phyloP scores from a whole-genome alignment of 2,113 vertebrate species.

The Clarias magur region DNA sequence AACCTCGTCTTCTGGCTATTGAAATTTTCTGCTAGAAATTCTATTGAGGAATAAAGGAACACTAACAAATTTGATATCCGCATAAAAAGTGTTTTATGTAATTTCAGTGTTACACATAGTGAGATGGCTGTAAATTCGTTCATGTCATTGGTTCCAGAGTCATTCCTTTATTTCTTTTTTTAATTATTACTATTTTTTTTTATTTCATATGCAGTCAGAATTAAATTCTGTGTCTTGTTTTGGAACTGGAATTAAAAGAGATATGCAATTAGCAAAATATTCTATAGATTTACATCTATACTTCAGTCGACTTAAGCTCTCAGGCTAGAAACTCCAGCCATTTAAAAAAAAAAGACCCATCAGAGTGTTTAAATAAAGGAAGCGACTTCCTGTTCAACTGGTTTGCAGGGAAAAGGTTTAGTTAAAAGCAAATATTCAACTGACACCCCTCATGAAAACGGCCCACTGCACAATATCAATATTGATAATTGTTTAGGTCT shows the following conservation, averaged over 20 bases:
- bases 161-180: not conserved
- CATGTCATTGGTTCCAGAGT: not conserved
- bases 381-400: slow-evolving; percentile 7
- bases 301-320: not conserved
- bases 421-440: slow-evolving; percentile 30
- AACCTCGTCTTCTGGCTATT: not conserved
- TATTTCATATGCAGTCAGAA: not conserved
- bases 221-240: not conserved
- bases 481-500: slow-evolving; percentile 24
- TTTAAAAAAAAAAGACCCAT: not conserved
- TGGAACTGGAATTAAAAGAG: no score
- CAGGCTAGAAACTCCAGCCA: not conserved
- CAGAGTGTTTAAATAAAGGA: not conserved
- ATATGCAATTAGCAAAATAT: not conserved
- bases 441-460: not conserved
- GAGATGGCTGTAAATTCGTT: not conserved
- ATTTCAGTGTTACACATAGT: not conserved
- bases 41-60: not conserved
- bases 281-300: not conserved
- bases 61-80: not conserved
- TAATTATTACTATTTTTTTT: not conserved
- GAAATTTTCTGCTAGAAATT: not conserved
- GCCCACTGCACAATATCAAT: not conserved
- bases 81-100: not conserved
- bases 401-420: not conserved